These are phyloP conservation scores for rabbit (Oryctolagus cuniculus) DNA, from an alignment of 2,113 vertebrate species.

Conservation along the genomic window mOryCun1.1 NC_091436.1:127015501-127016000, in stretches of 20 bases:
- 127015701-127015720: background rate
- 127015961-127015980: too few relatives aligned
- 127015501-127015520: too few relatives aligned
- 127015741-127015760: background rate
- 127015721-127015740: background rate
- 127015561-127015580: slow-evolving; percentile 7
- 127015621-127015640: background rate
- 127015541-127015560: slow-evolving; percentile 1
- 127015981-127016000: too few relatives aligned
- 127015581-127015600: background rate
- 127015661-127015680: background rate
- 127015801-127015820: background rate
- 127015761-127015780: background rate
- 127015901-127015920: background rate
- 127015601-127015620: background rate
- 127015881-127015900: too few relatives aligned
- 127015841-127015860: background rate
- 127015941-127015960: too few relatives aligned
- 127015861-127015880: too few relatives aligned
- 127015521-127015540: too few relatives aligned
- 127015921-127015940: too few relatives aligned
- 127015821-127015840: background rate
- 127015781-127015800: background rate
- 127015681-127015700: background rate
- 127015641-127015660: background rate